A percentile compares a stretch with the other conserved stretches of the same genome.
These are phyloP conservation scores for Drosophila serrata DNA, from an alignment of 1,140 invertebrate genomes.

Conservation along the genomic window DNA sequence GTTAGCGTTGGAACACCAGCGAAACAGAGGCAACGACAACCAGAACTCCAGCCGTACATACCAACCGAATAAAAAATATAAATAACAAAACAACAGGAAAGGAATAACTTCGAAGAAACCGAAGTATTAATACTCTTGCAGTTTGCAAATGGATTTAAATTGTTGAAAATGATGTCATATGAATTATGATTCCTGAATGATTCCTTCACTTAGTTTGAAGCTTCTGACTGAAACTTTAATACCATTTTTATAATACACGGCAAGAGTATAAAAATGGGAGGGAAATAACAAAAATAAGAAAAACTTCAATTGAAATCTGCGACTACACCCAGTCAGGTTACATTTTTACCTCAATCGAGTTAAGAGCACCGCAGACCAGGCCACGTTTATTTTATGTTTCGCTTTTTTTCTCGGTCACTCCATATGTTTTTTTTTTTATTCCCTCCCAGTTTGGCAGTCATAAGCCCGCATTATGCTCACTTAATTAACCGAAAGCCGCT, in stretches of 20 bases:
- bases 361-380: conserved; percentile 24
- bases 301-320: conserved; percentile 51
- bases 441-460: conserved; percentile 75
- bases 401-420: conserved; percentile 10
- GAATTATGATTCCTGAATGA: no score
- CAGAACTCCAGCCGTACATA: conserved; percentile 44
- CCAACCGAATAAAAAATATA: conserved; percentile 32
- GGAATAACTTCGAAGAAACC: no score
- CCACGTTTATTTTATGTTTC: conserved; percentile 43
- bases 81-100: not conserved
- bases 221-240: no score
- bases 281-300: conserved; percentile 6
- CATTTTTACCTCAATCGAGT: conserved; percentile 57
- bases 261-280: not conserved
- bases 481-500: conserved; percentile 81
- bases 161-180: no score
- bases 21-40: conserved; percentile 34
- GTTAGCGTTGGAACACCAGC: conserved; percentile 69
- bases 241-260: no score
- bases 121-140: no score
- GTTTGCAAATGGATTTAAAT: no score
- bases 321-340: conserved; percentile 60
- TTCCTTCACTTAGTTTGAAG: no score
- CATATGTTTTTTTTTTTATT: conserved; percentile 37
- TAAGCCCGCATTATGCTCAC: conserved; percentile 82